Evolutionary conservation across 2,888 invertebrate species (phyloP).

Genomic region (Drosophila ezoana): DNA sequence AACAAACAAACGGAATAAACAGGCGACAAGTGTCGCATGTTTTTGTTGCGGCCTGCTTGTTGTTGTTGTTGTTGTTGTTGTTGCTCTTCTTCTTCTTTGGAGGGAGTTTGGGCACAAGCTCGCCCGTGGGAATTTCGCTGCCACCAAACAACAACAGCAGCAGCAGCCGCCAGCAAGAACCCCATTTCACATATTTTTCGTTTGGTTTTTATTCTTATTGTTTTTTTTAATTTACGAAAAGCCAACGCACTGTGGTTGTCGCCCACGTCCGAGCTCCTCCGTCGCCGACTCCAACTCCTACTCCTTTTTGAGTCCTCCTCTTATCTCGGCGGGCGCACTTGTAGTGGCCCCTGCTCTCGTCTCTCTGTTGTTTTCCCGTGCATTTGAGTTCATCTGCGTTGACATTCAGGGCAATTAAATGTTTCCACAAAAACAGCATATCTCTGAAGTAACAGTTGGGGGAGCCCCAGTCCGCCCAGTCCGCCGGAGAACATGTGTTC

Average conservation of each 20-base stretch:
- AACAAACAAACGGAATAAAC: slow-evolving; percentile 43
- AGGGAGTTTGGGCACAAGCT: slow-evolving; percentile 30
- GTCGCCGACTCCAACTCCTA: background rate
- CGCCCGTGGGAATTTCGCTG: slow-evolving; percentile 64
- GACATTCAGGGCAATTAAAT: slow-evolving; percentile 79
- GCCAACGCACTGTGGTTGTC: slow-evolving; percentile 65
- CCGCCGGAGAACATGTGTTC: slow-evolving; percentile 72
- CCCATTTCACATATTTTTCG: slow-evolving; percentile 43
- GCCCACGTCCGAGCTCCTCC: slow-evolving; percentile 24
- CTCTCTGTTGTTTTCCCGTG: slow-evolving; percentile 35
- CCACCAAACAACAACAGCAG: slow-evolving; percentile 27
- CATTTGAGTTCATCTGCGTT: slow-evolving; percentile 71
- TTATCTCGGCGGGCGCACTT: slow-evolving; percentile 58
- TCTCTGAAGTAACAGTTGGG: slow-evolving; percentile 18
- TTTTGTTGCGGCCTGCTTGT: slow-evolving; percentile 15
- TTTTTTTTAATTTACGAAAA: slow-evolving; percentile 57
- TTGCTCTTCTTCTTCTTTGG: slow-evolving; percentile 18
- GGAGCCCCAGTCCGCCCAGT: background rate
- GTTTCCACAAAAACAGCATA: slow-evolving; percentile 45
- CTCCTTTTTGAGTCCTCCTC: slow-evolving; percentile 9
- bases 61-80: slow-evolving; percentile 5
- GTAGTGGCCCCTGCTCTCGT: slow-evolving; percentile 52
- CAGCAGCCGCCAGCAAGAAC: slow-evolving; percentile 28
- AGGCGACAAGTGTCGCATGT: slow-evolving; percentile 68
- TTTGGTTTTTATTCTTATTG: slow-evolving; percentile 23